These are phyloP conservation scores for Stenolophus ochropezus DNA, from an alignment of 2,888 invertebrate genomes.

Conservation along the genomic window DNA sequence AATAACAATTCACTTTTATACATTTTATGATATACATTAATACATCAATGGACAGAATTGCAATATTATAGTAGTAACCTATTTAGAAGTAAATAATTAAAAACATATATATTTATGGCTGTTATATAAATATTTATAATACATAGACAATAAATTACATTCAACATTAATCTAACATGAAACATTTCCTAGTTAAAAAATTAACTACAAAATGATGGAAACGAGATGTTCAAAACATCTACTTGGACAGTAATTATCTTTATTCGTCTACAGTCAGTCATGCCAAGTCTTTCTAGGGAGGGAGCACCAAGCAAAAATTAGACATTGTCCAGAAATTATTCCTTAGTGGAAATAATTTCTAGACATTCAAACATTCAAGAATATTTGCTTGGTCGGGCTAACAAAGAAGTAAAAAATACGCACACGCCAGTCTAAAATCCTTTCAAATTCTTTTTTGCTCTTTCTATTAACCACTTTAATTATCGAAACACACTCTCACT, in stretches of 20 bases:
- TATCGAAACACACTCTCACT: neutral
- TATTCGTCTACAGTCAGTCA: slow-evolving; percentile 38
- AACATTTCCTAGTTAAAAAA: slow-evolving; percentile 47
- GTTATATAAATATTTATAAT: slow-evolving; percentile 56
- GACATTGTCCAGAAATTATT: neutral
- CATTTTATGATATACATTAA: slow-evolving; percentile 47
- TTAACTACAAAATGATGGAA: slow-evolving; percentile 33
- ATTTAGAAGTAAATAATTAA: slow-evolving; percentile 44
- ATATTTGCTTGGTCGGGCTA: neutral
- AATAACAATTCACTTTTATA: slow-evolving; percentile 67
- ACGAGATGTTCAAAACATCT: slow-evolving; percentile 47
- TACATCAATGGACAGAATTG: slow-evolving; percentile 60
- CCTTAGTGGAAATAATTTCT: neutral
- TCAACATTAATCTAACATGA: slow-evolving; percentile 56
- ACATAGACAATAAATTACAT: slow-evolving; percentile 58
- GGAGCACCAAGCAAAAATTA: neutral
- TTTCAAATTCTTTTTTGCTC: neutral
- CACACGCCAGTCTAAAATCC: slow-evolving; percentile 29
- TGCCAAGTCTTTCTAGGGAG: slow-evolving; percentile 33
- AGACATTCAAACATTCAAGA: neutral
- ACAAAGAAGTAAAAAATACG: slow-evolving; percentile 26
- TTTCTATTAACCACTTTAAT: slow-evolving; percentile 23
- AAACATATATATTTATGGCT: slow-evolving; percentile 50
- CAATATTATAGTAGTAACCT: slow-evolving; percentile 64
- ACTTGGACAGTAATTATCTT: slow-evolving; percentile 36